Percentiles rank a stretch among this genome's conserved stretches.
phyloP scores from a whole-genome alignment of 2,113 vertebrate species.

The Ophthalmolycus amberensis region DNA sequence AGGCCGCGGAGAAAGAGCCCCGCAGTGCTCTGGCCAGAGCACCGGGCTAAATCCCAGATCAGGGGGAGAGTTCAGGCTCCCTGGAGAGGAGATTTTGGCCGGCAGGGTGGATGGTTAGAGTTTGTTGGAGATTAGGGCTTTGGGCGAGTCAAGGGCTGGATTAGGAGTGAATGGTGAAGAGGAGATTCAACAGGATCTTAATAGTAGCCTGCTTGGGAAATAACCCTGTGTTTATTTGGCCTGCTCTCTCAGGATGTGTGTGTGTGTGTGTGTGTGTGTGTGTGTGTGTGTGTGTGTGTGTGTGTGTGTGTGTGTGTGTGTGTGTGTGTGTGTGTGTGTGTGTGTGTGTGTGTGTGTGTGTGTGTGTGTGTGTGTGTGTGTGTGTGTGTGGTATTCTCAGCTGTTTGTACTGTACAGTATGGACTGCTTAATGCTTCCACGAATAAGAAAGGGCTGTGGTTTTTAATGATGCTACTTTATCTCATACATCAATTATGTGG shows the following conservation, averaged over 20 bases:
- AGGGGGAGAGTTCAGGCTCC: slow-evolving; percentile 38
- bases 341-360: background rate
- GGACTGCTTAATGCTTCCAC: slow-evolving; percentile 2
- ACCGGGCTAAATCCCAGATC: slow-evolving; percentile 59
- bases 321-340: slow-evolving; percentile 28
- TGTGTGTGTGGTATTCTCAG: slow-evolving; percentile 3
- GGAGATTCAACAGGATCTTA: slow-evolving; percentile 44
- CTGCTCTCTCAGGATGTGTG: background rate
- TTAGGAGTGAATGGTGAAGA: slow-evolving; percentile 50
- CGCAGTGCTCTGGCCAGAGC: slow-evolving; percentile 27
- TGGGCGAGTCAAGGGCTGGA: slow-evolving; percentile 59
- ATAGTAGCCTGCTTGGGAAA: slow-evolving; percentile 29
- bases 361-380: slow-evolving; percentile 24
- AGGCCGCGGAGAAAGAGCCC: slow-evolving; percentile 43
- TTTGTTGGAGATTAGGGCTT: slow-evolving; percentile 59
- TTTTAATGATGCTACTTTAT: slow-evolving; percentile 31
- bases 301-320: background rate
- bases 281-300: slow-evolving; percentile 25
- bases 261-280: background rate
- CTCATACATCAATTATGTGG: slow-evolving; percentile 17
- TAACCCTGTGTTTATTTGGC: slow-evolving; percentile 21
- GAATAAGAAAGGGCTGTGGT: slow-evolving; percentile 1
- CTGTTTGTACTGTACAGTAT: background rate
- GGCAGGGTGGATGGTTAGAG: slow-evolving; percentile 45
- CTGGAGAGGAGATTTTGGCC: slow-evolving; percentile 51